Evolutionary conservation across 2,888 invertebrate species (phyloP), one percentile per base, ranked within the genome.

Genomic region (Geotrupes spiniger): DNA sequence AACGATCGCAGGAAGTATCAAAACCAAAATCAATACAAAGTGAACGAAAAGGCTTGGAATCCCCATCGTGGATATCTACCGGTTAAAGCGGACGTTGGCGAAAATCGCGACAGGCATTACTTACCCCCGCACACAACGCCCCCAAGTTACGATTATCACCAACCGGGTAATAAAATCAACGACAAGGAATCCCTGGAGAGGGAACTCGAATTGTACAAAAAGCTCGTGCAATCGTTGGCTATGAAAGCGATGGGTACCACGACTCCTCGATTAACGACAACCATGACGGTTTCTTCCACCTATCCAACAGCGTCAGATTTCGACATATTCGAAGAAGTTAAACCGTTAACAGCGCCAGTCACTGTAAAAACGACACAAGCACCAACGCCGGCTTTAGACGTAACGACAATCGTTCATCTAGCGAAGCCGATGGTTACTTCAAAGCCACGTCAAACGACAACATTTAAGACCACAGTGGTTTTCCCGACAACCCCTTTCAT

Each of bases 171-270:
- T 11, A 52, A 37, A 28, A 53, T n/a, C n/a, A n/a, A n/a, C n/a
- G n/a, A n/a, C n/a, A 49, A 49, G 56, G 38, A 46, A 56, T 37
- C 57, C 59, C 56, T 60, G 9, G 31, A 50, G 9, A 59, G 58
- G 50, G 65, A 68, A 52, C 53, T 62, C 6, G 62, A 65, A 41
- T 51, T 68, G 2, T 69, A 68, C 46, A 63, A 65, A 31, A 60
- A 62, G 11, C 56, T 69, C 14, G 48, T 69, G 3, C 59, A 67
- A 42, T 59, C 63, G 4, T 45, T 69, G 27, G 59, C 66, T 5
- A 33, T 15, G 14, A 46, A 42, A 39, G 76, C 53, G 63, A 76
- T 16, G 74, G 76, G 9, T 76, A 48, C 76, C 75, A 8, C 76
- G 75, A 68, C 75, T 14, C 14, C 9, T 17, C 16, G 11, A 29